Conservation (phyloP, 1,140 invertebrate species). For the Chymomyza costata region DNA sequence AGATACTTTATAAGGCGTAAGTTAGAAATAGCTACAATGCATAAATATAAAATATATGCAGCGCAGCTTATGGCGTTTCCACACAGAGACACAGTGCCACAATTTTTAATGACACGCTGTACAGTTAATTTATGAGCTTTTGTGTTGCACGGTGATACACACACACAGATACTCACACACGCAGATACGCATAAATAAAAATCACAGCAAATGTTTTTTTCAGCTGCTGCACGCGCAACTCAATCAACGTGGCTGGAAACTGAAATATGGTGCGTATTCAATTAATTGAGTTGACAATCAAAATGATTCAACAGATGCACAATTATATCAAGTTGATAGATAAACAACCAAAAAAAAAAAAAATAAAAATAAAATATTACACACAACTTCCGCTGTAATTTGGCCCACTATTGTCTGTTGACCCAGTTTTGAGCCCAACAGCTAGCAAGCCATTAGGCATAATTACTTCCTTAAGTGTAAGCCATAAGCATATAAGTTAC, state of each 20-base stretch:
- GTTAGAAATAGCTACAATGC: slow-evolving; percentile 18
- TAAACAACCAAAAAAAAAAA: neutral
- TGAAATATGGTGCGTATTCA: slow-evolving; percentile 24
- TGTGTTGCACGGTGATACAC: too few species aligned
- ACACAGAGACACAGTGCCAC: slow-evolving; percentile 28
- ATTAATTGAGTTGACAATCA: too few species aligned
- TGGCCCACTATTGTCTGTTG: slow-evolving; percentile 27
- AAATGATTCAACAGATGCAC: too few species aligned
- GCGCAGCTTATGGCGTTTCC: slow-evolving; percentile 11
- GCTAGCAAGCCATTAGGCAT: slow-evolving; percentile 35
- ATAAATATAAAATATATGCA: slow-evolving; percentile 19
- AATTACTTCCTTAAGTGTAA: slow-evolving; percentile 43
- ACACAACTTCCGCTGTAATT: slow-evolving; percentile 38
- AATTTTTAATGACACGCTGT: slow-evolving; percentile 32
- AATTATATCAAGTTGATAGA: slow-evolving; percentile 1
- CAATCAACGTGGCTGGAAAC: slow-evolving; percentile 35
- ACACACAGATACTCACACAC: too few species aligned
- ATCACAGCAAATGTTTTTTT: slow-evolving; percentile 15
- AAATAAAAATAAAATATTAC: slow-evolving; percentile 6
- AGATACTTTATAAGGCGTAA: too few species aligned
- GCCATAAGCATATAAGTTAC: slow-evolving; percentile 14
- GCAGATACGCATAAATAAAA: too few species aligned
- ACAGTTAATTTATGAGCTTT: slow-evolving; percentile 42
- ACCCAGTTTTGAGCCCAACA: slow-evolving; percentile 26
- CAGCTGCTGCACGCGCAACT: slow-evolving; percentile 29